A percentile compares a stretch with the other conserved stretches of the same genome.
These are phyloP conservation scores for Hemicrepidius hirtus DNA, from an alignment of 2,888 invertebrate genomes.

Conservation along the genomic window DNA sequence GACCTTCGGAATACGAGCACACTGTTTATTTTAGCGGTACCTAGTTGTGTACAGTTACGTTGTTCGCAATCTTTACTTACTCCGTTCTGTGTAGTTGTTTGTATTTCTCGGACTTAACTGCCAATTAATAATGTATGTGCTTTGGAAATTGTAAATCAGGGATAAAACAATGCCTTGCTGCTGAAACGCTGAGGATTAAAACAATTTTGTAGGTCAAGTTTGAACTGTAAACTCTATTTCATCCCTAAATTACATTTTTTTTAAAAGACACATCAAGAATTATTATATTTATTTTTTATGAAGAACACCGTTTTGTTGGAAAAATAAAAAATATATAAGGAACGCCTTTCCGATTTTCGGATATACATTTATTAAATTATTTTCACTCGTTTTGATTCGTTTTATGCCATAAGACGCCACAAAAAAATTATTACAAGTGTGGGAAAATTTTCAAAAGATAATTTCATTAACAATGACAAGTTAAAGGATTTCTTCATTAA, in stretches of 20 bases:
- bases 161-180: not conserved
- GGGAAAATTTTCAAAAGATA: constrained; percentile 6
- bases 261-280: too few relatives aligned
- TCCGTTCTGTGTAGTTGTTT: constrained; percentile 41
- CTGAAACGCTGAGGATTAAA: not conserved
- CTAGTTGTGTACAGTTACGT: constrained; percentile 45
- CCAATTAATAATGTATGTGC: constrained; percentile 42
- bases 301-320: too few relatives aligned
- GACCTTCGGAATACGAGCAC: constrained; percentile 47
- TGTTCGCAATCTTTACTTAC: constrained; percentile 46
- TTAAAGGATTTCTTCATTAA: constrained; percentile 26
- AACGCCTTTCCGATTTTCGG: too few relatives aligned
- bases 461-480: constrained; percentile 30
- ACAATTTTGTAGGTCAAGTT: constrained; percentile 1
- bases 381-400: too few relatives aligned
- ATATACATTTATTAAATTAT: too few relatives aligned
- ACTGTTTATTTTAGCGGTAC: constrained; percentile 46
- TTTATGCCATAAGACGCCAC: too few relatives aligned
- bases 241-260: too few relatives aligned
- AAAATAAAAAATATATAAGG: too few relatives aligned
- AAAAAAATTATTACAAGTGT: too few relatives aligned
- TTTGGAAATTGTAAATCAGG: constrained; percentile 36
- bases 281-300: too few relatives aligned
- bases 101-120: constrained; percentile 42
- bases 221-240: not conserved